phyloP scores from a whole-genome alignment of 2,113 vertebrate species.

The Herpailurus yagouaroundi region DNA sequence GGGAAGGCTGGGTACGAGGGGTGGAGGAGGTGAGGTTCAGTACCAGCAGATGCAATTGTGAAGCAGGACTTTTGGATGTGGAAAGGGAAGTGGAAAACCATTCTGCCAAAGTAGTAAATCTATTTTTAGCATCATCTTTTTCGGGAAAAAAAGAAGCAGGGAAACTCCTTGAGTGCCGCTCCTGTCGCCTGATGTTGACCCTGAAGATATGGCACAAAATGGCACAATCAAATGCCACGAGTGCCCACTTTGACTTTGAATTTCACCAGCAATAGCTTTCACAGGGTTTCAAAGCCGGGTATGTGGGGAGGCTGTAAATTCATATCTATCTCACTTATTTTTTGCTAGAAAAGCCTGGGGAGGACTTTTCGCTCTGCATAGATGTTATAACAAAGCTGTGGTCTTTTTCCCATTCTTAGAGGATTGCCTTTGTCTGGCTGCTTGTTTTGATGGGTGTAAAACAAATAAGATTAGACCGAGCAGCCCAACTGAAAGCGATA shows the following conservation, averaged over 20 bases:
- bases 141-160: conserved; percentile 71
- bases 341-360: conserved; percentile 74
- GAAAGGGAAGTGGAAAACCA: conserved; percentile 80
- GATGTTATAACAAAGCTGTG: conserved; percentile 88
- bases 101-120: conserved; percentile 88
- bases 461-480: conserved; percentile 94
- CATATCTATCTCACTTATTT: conserved; percentile 79
- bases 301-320: conserved; percentile 78
- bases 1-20: conserved; percentile 75
- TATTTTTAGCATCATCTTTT: conserved; percentile 87
- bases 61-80: conserved; percentile 80
- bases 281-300: conserved; percentile 39
- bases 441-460: conserved; percentile 94
- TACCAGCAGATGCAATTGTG: conserved; percentile 77
- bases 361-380: conserved; percentile 83
- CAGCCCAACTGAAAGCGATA: conserved; percentile 93
- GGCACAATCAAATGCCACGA: conserved; percentile 83
- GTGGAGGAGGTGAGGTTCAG: conserved; percentile 81
- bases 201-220: conserved; percentile 86
- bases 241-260: conserved; percentile 82
- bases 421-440: conserved; percentile 92
- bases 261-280: conserved; percentile 77
- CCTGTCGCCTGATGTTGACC: conserved; percentile 77
- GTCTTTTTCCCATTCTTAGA: conserved; percentile 89
- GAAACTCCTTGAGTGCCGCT: conserved; percentile 79